These are phyloP conservation scores for Laterallus jamaicensis DNA, from an alignment of 2,113 vertebrate species.

Conservation along the genomic window DNA sequence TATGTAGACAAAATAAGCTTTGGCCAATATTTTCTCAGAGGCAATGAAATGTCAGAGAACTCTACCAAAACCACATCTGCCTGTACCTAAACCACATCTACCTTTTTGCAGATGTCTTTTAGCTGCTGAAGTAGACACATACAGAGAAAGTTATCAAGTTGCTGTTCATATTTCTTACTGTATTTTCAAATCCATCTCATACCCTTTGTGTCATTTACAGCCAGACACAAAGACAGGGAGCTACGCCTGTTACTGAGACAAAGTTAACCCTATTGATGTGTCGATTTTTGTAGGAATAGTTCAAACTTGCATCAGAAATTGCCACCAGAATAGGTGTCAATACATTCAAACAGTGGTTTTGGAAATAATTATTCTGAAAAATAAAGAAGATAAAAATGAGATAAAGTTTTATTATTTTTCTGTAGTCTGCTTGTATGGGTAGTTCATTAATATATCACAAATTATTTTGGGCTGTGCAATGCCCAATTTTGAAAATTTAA, in stretches of 20 bases:
- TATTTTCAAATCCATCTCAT: background rate
- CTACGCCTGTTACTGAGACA: background rate
- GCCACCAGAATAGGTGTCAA: background rate
- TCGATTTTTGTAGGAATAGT: background rate
- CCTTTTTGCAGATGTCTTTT: background rate
- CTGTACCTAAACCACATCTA: background rate
- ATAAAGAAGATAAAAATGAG: background rate
- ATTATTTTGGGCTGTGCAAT: background rate
- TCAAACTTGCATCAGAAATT: slow-evolving; percentile 14
- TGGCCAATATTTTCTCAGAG: background rate
- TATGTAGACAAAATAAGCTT: background rate
- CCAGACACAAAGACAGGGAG: background rate
- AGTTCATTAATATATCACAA: slow-evolving; percentile 2
- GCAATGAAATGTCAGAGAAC: background rate
- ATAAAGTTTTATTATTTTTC: background rate
- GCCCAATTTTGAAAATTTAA: background rate
- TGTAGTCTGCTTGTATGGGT: background rate
- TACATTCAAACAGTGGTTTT: background rate
- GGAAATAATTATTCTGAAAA: slow-evolving; percentile 2
- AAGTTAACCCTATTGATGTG: background rate
- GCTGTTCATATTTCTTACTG: background rate
- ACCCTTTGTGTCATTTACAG: background rate
- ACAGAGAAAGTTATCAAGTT: background rate
- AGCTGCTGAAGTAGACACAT: background rate
- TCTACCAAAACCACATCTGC: background rate